A percentile compares a stretch with the other conserved stretches of the same genome.
Evolutionary conservation across 2,888 invertebrate species (phyloP).

Genomic region (Brachycybe producta): DNA sequence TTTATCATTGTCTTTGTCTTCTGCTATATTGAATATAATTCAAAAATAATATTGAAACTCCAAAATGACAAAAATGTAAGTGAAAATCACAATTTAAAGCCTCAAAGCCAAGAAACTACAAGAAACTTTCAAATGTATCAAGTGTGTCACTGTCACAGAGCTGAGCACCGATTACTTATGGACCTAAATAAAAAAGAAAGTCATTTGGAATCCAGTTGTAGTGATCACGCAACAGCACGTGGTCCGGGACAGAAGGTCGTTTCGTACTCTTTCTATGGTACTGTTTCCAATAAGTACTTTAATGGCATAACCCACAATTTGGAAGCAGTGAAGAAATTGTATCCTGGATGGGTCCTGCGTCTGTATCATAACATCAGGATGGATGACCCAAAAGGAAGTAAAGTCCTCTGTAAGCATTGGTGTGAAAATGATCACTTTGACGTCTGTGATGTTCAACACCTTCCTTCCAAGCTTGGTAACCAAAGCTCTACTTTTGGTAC

Average conservation of each 20-base stretch:
- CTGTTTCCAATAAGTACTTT: not conserved
- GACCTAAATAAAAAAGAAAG: too few relatives aligned
- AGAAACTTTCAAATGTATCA: too few relatives aligned
- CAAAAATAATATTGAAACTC: too few relatives aligned
- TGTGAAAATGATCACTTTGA: conserved; percentile 19
- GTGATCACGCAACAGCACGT: not conserved
- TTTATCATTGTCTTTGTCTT: too few relatives aligned
- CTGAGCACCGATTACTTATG: too few relatives aligned
- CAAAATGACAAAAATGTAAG: too few relatives aligned
- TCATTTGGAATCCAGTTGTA: conserved; percentile 4
- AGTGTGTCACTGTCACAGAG: too few relatives aligned
- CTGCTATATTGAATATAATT: too few relatives aligned
- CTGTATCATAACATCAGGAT: conserved; percentile 20
- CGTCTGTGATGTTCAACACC: conserved; percentile 18
- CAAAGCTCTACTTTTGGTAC: too few relatives aligned
- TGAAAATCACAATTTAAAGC: too few relatives aligned
- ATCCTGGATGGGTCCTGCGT: conserved; percentile 21
- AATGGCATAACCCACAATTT: not conserved
- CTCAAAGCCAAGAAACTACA: too few relatives aligned
- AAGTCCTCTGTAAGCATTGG: conserved; percentile 13
- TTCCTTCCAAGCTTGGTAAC: not conserved
- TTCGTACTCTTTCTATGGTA: conserved; percentile 8
- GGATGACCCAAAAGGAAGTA: not conserved
- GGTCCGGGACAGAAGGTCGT: conserved; percentile 10
- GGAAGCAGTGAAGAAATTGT: not conserved